Evolutionary conservation across 1,140 invertebrate genomes (phyloP), one percentile per base, ranked within the genome.

Genomic region (Gonioctena quinquepunctata): DNA sequence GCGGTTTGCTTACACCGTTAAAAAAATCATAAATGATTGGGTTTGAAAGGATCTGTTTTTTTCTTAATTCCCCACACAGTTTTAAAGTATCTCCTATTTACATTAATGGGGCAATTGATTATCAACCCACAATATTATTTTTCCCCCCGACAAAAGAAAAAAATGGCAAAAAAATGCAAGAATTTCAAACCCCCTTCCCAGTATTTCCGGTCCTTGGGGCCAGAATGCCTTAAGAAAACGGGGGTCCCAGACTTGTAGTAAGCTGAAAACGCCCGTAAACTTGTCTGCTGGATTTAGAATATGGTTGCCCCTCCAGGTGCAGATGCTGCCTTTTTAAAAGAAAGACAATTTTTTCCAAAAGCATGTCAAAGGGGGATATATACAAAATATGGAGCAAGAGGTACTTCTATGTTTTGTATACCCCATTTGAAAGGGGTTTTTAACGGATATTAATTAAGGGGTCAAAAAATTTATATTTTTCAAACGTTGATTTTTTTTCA

Each of bases 191-290:
- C 5, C 98, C 98, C 1, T 99, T 99, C 79, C 99, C 98, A 26
- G 96, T 98, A 26, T 99, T 99, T 81, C 89, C 21, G 96, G 94
- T 94, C 87, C 98, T 98, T 1, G 98, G 98, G 19, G 94, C 96
- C 2, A 88, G 95, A 68, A 99, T 99, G 96, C 91, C 98, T 76
- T 99, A 99, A 99, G 83, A 99, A 99, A 81, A 99, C 98, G 0
- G 98, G 99, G 88, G 94, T 99, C 7, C 85, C 98, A 99, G 81
- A 99, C 98, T 0, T 99, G 98, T 84, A 95, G 95, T 56, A 94
- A 98, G 75, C 81, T 99, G 13, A 99, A 99, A 99, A 99, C 86
- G 97, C 99, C 1, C 99, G 98, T 84, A 99, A 83, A 99, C 98
- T 2, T 99, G 98, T 85, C 86, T 99, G 1, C 83, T 99, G 26